Conservation (phyloP, 2,113 vertebrate species). For the Tilapia sparmanii region DNA sequence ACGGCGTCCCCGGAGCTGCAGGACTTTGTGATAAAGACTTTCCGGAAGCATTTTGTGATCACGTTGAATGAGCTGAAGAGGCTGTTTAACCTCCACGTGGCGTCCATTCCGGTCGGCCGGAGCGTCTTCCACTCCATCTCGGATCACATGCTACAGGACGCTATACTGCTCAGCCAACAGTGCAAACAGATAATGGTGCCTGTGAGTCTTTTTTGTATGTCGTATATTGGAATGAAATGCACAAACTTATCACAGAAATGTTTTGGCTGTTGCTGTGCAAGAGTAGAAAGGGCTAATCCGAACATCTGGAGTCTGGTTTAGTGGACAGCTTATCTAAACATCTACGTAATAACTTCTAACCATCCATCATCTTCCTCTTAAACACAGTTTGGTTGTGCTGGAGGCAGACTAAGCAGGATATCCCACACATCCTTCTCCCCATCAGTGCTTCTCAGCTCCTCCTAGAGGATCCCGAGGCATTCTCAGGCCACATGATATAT, state of each 20-base stretch:
- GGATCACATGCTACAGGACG: slow-evolving; percentile 91
- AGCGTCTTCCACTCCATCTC: slow-evolving; percentile 85
- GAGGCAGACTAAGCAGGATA: neutral
- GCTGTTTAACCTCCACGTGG: slow-evolving; percentile 92
- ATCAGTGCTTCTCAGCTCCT: neutral
- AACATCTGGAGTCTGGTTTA: neutral
- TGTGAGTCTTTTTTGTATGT: slow-evolving; percentile 79
- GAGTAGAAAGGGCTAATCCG: neutral
- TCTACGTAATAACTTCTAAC: neutral
- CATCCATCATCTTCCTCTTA: neutral
- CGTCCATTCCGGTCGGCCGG: slow-evolving; percentile 85
- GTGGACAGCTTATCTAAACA: neutral
- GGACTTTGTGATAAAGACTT: slow-evolving; percentile 83
- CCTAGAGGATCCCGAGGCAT: rapidly evolving
- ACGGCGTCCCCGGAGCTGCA: slow-evolving; percentile 77
- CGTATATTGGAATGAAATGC: neutral
- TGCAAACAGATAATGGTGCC: slow-evolving; percentile 98
- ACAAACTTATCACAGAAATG: neutral
- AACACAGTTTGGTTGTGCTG: neutral
- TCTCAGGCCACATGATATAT: neutral
- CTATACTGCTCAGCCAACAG: slow-evolving; percentile 78
- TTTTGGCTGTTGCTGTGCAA: neutral
- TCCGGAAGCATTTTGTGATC: slow-evolving; percentile 90
- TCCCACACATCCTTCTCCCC: neutral
- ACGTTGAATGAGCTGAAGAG: slow-evolving; percentile 94